Evolutionary conservation across 2,888 invertebrate species (phyloP), one percentile per base, ranked within the genome.

Genomic region (Drosophila neonasuta): DNA sequence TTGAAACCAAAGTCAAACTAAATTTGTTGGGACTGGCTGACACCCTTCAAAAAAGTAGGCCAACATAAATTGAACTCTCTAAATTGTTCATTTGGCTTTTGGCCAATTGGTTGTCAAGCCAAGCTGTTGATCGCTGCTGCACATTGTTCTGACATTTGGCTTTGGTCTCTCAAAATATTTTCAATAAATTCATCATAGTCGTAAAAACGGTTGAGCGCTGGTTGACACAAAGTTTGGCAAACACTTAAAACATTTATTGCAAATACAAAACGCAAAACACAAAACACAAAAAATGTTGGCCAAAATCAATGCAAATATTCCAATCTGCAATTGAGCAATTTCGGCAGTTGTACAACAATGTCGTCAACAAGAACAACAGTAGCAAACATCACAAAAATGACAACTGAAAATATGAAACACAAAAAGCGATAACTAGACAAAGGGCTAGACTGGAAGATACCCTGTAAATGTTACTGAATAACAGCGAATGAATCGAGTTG

Each of bases 101-200:
- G 61, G 57, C 68, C 73, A 61, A 55, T 41, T 42, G 48, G 39
- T 39, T 77, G 83, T 71, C 82, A 30, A 7, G 9, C 6, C 65
- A 65, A 82, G 64, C 86, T 84, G 79, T 63, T 78, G 45, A 44
- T 49, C 32, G 13, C 34, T 68, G 60, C 13, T 56, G 36, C 63
- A 60, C 39, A 63, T 74, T 68, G 59, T 59, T 74, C 36, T 60
- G 72, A 51, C 71, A 73, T 56, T 68, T 62, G 36, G 52, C 48
- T 49, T 48, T 49, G 52, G 20, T n/a, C 6, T 39, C 6, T 34
- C 20, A 6, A 44, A 56, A 62, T 41, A 51, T 63, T 71, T 80
- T 61, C 81, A 84, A 81, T 86, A 84, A 86, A 80, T 66, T 58
- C 75, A 54, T 65, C 84, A 68, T 42, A n/a, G n/a, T 36, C 36